These are phyloP conservation scores for Brachionus plicatilis DNA, from an alignment of 1,140 invertebrate species.

Conservation along the genomic window DNA sequence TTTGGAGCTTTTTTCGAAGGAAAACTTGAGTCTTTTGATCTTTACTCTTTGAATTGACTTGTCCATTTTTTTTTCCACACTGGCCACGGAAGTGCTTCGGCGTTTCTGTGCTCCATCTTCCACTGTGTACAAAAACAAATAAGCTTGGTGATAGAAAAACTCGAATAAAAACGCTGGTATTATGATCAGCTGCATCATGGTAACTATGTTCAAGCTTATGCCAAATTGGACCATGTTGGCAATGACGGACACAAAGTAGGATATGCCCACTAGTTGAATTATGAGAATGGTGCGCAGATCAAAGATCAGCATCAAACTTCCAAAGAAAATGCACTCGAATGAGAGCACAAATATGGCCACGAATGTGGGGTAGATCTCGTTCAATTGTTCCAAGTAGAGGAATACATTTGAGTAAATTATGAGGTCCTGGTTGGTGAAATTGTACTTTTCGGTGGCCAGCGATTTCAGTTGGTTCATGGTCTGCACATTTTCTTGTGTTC, in stretches of 20 bases:
- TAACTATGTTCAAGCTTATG: conserved; percentile 6
- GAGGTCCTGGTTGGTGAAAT: background rate
- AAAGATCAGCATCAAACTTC: conserved; percentile 26
- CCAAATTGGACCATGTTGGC: conserved; percentile 12
- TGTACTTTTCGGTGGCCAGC: background rate
- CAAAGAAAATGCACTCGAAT: conserved; percentile 21
- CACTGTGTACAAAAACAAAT: conserved; percentile 25
- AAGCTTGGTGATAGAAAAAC: conserved; percentile 28
- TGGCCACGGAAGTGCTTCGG: background rate
- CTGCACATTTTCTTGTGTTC: background rate
- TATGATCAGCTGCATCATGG: conserved; percentile 8
- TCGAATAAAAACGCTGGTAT: conserved; percentile 36
- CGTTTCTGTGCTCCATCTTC: background rate
- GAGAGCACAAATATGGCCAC: conserved; percentile 8
- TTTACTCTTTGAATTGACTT: background rate
- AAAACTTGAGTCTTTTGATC: background rate
- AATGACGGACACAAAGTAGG: conserved; percentile 28
- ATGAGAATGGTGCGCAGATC: background rate
- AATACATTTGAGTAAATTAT: conserved; percentile 3
- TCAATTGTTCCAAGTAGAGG: conserved; percentile 32
- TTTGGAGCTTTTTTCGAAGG: conserved; percentile 23
- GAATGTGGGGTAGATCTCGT: conserved; percentile 6
- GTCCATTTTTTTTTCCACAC: background rate
- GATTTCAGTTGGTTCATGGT: background rate
- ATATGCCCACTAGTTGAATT: background rate